Base-by-base conservation (phyloP, 2,113 vertebrate species). In the Tylochromis polylepis region DNA sequence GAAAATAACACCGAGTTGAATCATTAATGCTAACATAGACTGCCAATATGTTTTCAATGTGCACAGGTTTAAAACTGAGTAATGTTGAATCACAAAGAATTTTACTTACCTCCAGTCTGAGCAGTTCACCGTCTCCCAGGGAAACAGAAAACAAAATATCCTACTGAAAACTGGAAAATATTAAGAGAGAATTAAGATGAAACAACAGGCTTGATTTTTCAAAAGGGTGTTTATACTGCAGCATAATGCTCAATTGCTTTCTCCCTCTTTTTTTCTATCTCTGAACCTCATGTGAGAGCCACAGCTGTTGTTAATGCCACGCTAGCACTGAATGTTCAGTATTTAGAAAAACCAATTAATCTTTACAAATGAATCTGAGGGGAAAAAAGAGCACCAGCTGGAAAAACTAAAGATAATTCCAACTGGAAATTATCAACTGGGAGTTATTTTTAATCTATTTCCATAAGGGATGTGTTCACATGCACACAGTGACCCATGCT, bases 251-350 rank as follows among this genome's bases (percentile, higher is more conserved):
- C 16, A 84, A 41, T 53, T 79, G 34, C 31, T 31, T 87, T 65
- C 11, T 70, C 38, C 60, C 34, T n/a, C 58, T 38, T 55, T 29
- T 12, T 16, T n/a, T 8, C 14, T 2, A 11, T 67, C 20, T 29
- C 24, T 24, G 24, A 22, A 77, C 49, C 34, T 82, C 16, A 15
- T n/a, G 20, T 4, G 2, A 57, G 22, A 77, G 53, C 53, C 72
- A 14, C 84, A 92, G 90, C 89, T 88, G 88, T 75, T 81, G 41
- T 16, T 57, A 83, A 84, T 49, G 86, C 82, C 89, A 85, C 4
- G 6, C 83, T 27, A 14, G 38, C 8, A 79, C 59, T 86, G 67
- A 62, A 82, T 70, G 79, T 88, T 88, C 77, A 58, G 57, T 12
- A 12, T 29, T 31, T 7, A 38, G 24, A 51, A 24, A 59, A 59